Conservation (phyloP, 2,797 vertebrate genomes). For the Brotula barbata region DNA sequence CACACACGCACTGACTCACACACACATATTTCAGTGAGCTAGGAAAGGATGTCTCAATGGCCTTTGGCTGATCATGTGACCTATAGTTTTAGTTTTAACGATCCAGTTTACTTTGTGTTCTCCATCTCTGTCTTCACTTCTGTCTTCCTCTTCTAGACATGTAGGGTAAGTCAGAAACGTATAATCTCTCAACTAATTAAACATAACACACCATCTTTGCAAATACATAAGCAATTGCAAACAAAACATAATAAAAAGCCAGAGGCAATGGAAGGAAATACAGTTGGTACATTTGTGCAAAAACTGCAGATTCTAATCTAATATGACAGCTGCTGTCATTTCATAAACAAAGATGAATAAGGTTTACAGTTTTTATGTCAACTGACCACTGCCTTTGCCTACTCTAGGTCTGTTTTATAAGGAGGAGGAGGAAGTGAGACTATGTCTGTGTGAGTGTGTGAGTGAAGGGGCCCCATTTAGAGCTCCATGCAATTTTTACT, state of each 20-base stretch:
- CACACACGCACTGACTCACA: background rate
- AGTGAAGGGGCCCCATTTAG: background rate
- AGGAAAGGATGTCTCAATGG: constrained; percentile 14
- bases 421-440: background rate
- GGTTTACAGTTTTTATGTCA: too few relatives aligned
- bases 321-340: too few relatives aligned
- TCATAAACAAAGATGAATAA: too few relatives aligned
- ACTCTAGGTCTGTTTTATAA: too few relatives aligned
- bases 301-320: too few relatives aligned
- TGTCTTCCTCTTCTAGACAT: background rate
- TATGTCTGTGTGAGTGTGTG: background rate
- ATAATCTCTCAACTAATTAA: background rate
- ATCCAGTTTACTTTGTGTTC: constrained; percentile 14
- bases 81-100: constrained; percentile 20
- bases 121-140: constrained; percentile 17
- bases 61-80: constrained; percentile 43
- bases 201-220: background rate
- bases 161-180: background rate
- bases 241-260: too few relatives aligned
- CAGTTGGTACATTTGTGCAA: too few relatives aligned
- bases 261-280: too few relatives aligned
- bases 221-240: too few relatives aligned
- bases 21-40: constrained; percentile 1
- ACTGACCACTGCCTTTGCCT: too few relatives aligned
- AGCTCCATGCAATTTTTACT: background rate